Base-by-base conservation (phyloP, 2,113 vertebrate genomes). In the Pogona vitticeps region DNA sequence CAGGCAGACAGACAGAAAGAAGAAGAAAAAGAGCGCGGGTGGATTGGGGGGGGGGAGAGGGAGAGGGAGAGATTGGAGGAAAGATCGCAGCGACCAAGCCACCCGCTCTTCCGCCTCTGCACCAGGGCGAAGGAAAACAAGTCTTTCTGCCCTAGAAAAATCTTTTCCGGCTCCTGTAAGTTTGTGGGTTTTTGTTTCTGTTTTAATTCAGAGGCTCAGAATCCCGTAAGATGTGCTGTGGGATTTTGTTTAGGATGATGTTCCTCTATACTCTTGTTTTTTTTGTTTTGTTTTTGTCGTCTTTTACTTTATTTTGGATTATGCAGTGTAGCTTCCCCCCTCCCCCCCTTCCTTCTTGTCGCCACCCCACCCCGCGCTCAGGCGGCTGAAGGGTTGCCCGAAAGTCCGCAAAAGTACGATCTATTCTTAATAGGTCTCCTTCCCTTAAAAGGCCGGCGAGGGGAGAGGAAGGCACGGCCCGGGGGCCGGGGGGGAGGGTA, bases 151-250 rank as follows among this genome's bases (percentile, higher is more conserved):
- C 87, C 89, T 85, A 87, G 92, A 91, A 96, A 92, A 52, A 95
- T 94, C 92, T 92, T 94, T 93, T 94, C 93, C 94, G 90, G 85
- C 93, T 92, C 91, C 94, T 93, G 95, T 97, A 96, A 97, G 96
- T 96, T 94, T 3, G 31, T 78, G 20, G 76, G n/a, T 23, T 65
- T 26, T 10, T 80, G 33, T 28, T 61, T 12, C 2, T 33, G 1
- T 26, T 8, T 10, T 61, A 59, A 9, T 86, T 72, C 86, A 70
- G 67, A 1, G 75, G 68, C 83, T 83, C 67, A 76, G 61, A n/a
- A 76, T 83, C 76, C 87, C 71, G 15, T 58, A n/a, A 78, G 59
- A 81, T 15, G 82, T 33, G 0, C 17, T 28, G 63, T 56, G 20
- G 42, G 3, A 3, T 6, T 65, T 40, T 38, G 33, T 21, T 40